Evolutionary conservation across 2,888 invertebrate species (phyloP), one percentile per base, ranked within the genome.

Genomic region (Zeuzera pyrina): DNA sequence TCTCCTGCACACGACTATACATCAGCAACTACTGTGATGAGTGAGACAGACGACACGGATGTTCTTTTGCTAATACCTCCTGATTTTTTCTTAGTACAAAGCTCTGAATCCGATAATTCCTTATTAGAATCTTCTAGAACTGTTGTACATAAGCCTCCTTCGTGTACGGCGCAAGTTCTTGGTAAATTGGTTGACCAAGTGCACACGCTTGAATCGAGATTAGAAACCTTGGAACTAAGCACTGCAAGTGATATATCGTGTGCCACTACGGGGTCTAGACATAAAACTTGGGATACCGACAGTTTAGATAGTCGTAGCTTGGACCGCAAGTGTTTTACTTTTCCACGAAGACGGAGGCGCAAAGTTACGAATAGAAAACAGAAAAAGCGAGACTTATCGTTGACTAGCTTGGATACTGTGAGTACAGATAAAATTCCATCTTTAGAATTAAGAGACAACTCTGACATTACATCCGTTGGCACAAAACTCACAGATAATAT

Each of bases 61-160:
- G 88, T 92, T 54, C 84, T 94, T 42, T 71, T 94, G 49, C 69
- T 91, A 49, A 91, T 93, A 61, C 92, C 93, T 39, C 93, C 93
- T 8, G 88, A 92, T 65, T 88, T 91, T 52, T 91, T 89, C 56
- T 60, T 86, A 15, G 84, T 89, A n/a, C 76, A 86, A 43, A 84
- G 84, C 31, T 83, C 86, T n/a, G 87, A 85, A 14, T 85, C 87
- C 1, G 86, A 87, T 13, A 77, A 83, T 39, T 79, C 83, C 4
- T 39, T 73, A 12, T 50, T 79, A 30, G 68, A 74, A 39, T 74
- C 79, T 2, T 76, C 79, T 24, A 70, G 83, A 48, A 81, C 79
- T 10, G 81, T 81, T 8, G 77, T 83, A 16, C 77, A 71, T 32
- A 81, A 73, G 46, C 78, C 73, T 30, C 47, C 58, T 35, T 78